Evolutionary conservation across 1,140 invertebrate genomes (phyloP).

Genomic region (Zaprionus ornatus): DNA sequence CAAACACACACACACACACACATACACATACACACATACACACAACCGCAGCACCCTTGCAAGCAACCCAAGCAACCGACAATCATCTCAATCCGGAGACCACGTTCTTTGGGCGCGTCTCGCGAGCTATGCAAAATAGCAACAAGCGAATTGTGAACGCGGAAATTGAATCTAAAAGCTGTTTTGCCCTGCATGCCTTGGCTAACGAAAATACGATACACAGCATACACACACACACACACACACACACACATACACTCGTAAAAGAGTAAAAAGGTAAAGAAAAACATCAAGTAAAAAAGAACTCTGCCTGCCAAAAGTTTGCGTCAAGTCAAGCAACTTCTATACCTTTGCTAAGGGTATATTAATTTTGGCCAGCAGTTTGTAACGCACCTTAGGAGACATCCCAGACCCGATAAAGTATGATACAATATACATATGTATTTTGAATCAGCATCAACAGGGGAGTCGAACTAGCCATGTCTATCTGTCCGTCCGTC

Average conservation of each 20-base stretch:
- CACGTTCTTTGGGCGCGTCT: slow-evolving; percentile 8
- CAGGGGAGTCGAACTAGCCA: too few species aligned
- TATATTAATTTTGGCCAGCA: too few species aligned
- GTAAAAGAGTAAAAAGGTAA: slow-evolving; percentile 64
- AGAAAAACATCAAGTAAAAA: slow-evolving; percentile 63
- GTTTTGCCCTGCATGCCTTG: slow-evolving; percentile 31
- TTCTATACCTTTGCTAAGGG: background rate
- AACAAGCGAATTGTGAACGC: slow-evolving; percentile 72
- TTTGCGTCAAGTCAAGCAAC: background rate
- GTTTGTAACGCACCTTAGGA: too few species aligned
- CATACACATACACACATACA: background rate
- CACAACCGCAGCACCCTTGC: slow-evolving; percentile 7
- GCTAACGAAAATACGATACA: slow-evolving; percentile 65
- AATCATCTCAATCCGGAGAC: slow-evolving; percentile 11
- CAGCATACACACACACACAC: background rate
- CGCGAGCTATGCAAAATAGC: slow-evolving; percentile 68
- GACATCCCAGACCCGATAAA: too few species aligned
- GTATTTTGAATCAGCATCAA: too few species aligned
- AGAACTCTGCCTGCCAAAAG: slow-evolving; percentile 17
- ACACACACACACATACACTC: slow-evolving; percentile 2
- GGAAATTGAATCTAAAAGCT: slow-evolving; percentile 79
- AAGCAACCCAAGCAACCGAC: background rate
- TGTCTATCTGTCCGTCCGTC: too few species aligned
- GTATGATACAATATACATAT: too few species aligned
- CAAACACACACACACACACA: slow-evolving; percentile 2